Percentiles rank a stretch among this genome's conserved stretches.
Evolutionary conservation across 92 coral and sea anemone species (phyloP).

Genomic region (Phymanthus crucifer): DNA sequence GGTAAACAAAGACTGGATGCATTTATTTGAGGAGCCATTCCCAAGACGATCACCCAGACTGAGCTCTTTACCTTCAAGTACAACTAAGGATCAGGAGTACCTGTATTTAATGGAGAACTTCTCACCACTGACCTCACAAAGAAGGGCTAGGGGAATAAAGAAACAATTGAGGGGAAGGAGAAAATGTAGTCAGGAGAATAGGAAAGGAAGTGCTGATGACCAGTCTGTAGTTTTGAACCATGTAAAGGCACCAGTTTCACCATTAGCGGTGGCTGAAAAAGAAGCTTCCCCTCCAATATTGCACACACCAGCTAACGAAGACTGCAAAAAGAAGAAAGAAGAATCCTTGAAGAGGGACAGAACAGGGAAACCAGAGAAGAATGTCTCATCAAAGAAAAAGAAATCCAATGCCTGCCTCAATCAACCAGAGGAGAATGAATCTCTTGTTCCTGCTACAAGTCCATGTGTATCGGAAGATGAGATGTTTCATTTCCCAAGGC

Average conservation of each 20-base stretch:
- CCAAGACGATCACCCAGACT: constrained; percentile 81
- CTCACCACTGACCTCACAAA: constrained; percentile 27
- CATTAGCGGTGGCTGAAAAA: neutral
- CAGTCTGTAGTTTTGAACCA: neutral
- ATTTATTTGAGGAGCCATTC: constrained; percentile 76
- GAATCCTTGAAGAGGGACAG: neutral
- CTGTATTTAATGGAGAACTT: constrained; percentile 19
- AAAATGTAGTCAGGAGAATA: neutral
- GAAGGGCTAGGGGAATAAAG: constrained; percentile 5
- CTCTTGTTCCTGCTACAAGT: neutral
- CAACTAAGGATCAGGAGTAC: constrained; percentile 1
- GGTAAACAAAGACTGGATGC: constrained; percentile 55
- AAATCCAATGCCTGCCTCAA: neutral
- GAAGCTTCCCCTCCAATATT: neutral
- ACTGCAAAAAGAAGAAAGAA: neutral
- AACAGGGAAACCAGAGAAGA: neutral
- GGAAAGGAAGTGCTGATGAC: neutral
- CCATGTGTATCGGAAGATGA: neutral
- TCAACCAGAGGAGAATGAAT: neutral
- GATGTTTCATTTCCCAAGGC: constrained; percentile 61
- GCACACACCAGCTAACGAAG: neutral
- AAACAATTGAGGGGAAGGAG: neutral
- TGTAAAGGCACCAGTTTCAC: neutral
- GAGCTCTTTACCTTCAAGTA: constrained; percentile 28
- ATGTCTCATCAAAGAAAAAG: neutral